These are phyloP conservation scores for Octomys mimax DNA, from an alignment of 2,797 vertebrate species.

Conservation along the genomic window DNA sequence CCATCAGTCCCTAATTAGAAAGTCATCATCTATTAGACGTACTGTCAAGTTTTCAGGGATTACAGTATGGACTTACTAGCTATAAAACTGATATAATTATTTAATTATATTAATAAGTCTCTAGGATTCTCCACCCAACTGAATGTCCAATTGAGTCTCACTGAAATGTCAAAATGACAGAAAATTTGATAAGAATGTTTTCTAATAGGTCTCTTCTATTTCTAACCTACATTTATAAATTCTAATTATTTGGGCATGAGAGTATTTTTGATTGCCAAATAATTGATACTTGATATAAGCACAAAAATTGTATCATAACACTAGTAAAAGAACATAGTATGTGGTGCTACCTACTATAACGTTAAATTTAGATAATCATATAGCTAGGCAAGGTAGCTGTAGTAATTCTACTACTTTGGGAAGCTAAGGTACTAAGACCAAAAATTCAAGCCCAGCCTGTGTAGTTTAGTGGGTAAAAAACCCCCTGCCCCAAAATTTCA, in stretches of 20 bases:
- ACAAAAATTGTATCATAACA: neutral
- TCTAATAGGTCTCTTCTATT: conserved; percentile 5
- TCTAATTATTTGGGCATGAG: conserved; percentile 46
- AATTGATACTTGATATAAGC: neutral
- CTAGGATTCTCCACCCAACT: neutral
- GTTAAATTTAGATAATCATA: neutral
- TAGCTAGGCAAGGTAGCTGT: neutral
- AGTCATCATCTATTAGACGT: neutral
- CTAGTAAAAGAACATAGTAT: conserved; percentile 32
- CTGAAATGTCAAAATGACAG: conserved; percentile 59
- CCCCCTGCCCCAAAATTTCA: neutral
- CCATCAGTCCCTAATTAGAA: conserved; percentile 22
- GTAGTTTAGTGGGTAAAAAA: neutral
- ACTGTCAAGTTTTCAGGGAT: conserved; percentile 19
- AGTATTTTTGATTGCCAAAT: conserved; percentile 47
- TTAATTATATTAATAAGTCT: conserved; percentile 23
- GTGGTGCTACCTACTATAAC: neutral
- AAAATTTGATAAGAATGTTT: conserved; percentile 42
- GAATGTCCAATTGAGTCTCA: conserved; percentile 44
- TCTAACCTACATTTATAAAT: conserved; percentile 31
- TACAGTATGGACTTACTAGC: neutral
- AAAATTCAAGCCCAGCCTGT: neutral
- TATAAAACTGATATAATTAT: conserved; percentile 36
- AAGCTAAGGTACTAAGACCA: neutral
- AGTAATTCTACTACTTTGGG: neutral